Percentiles rank a stretch among this genome's conserved stretches.
These are phyloP conservation scores for Lagorchestes hirsutus DNA, from an alignment of 2,797 vertebrate genomes.

Conservation along the genomic window DNA sequence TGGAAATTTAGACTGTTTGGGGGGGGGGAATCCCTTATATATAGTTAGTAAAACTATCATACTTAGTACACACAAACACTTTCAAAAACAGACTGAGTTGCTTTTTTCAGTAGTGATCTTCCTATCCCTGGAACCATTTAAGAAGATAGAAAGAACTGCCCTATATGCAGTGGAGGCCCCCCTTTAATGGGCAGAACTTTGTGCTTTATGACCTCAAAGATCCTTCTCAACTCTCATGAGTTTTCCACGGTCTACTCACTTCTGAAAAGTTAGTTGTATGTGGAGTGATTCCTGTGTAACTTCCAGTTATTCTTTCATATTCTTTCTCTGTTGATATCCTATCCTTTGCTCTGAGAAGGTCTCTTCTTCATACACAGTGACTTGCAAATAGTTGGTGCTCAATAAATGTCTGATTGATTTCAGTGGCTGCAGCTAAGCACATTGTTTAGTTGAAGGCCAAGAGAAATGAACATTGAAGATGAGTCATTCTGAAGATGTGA, in stretches of 20 bases:
- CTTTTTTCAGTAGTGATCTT: background rate
- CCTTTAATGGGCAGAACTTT: background rate
- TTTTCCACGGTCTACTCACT: background rate
- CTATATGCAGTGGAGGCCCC: background rate
- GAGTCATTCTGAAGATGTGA: background rate
- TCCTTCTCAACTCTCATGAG: background rate
- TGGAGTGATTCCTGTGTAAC: conserved; percentile 11
- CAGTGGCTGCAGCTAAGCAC: background rate
- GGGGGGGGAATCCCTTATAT: background rate
- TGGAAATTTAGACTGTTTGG: background rate
- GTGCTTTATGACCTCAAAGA: background rate
- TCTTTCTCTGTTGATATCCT: conserved; percentile 9
- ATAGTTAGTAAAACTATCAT: background rate
- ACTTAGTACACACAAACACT: background rate
- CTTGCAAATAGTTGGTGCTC: background rate
- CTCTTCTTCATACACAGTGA: conserved; percentile 7
- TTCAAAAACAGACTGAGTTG: background rate
- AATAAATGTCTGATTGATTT: conserved; percentile 19
- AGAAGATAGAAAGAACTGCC: background rate
- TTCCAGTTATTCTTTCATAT: conserved; percentile 23
- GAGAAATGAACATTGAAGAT: background rate
- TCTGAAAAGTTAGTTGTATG: background rate
- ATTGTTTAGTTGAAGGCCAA: conserved; percentile 23
- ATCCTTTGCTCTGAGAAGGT: conserved; percentile 11
- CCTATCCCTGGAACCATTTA: conserved; percentile 29